A percentile compares a stretch with the other conserved stretches of the same genome.
Evolutionary conservation across 2,797 vertebrate genomes (phyloP).

Genomic region (Dendrocincla fuliginosa): DNA sequence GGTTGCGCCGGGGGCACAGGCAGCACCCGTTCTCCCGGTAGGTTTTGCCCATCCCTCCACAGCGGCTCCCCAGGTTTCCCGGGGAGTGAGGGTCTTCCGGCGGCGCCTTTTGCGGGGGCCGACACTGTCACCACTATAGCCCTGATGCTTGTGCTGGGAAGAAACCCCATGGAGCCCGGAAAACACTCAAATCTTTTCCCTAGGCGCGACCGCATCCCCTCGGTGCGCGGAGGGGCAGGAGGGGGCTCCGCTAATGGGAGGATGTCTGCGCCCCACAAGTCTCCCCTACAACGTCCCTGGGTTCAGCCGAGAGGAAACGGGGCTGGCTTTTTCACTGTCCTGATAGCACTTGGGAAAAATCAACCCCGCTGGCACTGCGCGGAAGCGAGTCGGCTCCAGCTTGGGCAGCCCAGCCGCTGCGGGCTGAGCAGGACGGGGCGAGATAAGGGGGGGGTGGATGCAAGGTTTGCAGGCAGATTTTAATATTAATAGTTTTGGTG

Average conservation of each 20-base stretch:
- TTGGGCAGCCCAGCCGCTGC: neutral
- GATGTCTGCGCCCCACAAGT: neutral
- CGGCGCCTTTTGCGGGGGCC: neutral
- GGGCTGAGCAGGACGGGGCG: neutral
- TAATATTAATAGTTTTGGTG: conserved; percentile 93
- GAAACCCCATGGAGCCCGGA: neutral
- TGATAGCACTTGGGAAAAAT: neutral
- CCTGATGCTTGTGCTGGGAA: neutral
- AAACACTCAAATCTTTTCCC: neutral
- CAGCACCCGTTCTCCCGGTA: neutral
- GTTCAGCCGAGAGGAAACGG: neutral
- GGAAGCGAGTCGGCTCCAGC: neutral
- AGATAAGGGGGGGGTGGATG: neutral
- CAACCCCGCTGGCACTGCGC: neutral
- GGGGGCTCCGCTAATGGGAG: neutral
- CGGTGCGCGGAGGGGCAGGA: neutral
- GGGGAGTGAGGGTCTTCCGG: neutral
- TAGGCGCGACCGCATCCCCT: neutral
- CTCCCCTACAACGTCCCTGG: neutral
- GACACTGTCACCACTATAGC: neutral
- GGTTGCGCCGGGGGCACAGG: neutral
- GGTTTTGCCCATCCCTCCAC: neutral
- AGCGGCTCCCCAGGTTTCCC: neutral
- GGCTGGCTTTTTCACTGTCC: neutral
- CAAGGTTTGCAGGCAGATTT: conserved; percentile 80